Conservation (phyloP, 2,888 invertebrate species). For the Apodemia mormo region DNA sequence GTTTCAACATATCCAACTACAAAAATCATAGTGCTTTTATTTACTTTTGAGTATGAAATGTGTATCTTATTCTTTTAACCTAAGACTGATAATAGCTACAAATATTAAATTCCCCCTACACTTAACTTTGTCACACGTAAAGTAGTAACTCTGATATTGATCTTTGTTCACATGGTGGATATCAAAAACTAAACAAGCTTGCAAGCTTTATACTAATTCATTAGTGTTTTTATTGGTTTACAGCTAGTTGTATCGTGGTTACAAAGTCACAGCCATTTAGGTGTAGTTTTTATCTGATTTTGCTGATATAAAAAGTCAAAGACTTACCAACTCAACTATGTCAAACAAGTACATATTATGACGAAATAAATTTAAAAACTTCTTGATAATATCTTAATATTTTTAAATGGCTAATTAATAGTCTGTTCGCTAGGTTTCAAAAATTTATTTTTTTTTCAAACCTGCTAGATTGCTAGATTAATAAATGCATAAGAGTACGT, state of each 20-base stretch:
- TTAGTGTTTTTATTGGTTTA: slow-evolving; percentile 30
- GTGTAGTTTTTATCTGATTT: not conserved
- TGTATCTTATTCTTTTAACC: slow-evolving; percentile 26
- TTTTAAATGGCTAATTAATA: not conserved
- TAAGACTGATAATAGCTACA: slow-evolving; percentile 23
- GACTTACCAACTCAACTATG: not conserved
- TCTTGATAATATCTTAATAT: not conserved
- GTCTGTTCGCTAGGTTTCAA: no score
- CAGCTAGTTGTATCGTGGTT: slow-evolving; percentile 12
- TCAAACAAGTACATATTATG: not conserved
- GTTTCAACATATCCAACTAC: slow-evolving; percentile 50
- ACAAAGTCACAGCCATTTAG: not conserved
- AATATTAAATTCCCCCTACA: not conserved
- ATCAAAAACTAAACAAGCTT: slow-evolving; percentile 52
- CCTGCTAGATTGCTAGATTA: not conserved
- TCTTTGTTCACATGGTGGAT: slow-evolving; percentile 56
- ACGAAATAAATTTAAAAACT: not conserved
- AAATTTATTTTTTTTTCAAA: not conserved
- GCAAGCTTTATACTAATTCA: slow-evolving; percentile 57
- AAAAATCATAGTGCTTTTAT: not conserved
- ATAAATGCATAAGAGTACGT: no score
- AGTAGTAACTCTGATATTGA: slow-evolving; percentile 59
- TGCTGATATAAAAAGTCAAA: not conserved
- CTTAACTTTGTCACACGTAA: slow-evolving; percentile 45
- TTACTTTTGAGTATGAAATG: not conserved